Conservation (phyloP, 2,113 vertebrate genomes). For the Pseudonaja textilis region DNA sequence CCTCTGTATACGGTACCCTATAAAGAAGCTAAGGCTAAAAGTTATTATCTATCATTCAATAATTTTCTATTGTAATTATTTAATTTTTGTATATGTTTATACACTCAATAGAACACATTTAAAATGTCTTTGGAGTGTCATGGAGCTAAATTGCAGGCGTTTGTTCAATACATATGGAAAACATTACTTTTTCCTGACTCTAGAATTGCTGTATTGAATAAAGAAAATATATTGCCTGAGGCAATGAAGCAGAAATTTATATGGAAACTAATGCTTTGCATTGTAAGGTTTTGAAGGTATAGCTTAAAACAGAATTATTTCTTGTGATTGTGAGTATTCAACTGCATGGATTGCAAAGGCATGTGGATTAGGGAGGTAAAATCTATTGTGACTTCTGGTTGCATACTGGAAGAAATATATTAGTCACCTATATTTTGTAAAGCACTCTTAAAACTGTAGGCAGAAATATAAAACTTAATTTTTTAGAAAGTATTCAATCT, state of each 20-base stretch:
- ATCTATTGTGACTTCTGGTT: not conserved
- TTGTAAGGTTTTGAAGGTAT: not conserved
- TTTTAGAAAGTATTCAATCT: not conserved
- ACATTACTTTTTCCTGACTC: conserved; percentile 36
- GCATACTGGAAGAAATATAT: not conserved
- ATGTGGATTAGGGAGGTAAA: not conserved
- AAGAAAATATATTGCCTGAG: conserved; percentile 25
- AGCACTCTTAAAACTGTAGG: conserved; percentile 10
- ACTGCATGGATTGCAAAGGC: not conserved
- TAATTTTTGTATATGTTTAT: not conserved
- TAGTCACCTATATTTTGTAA: not conserved
- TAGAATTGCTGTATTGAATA: conserved; percentile 19
- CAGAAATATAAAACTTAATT: conserved; percentile 31
- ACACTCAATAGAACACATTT: not conserved
- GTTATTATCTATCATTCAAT: not conserved
- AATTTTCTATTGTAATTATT: not conserved
- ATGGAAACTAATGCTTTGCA: not conserved
- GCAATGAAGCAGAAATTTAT: conserved; percentile 44
- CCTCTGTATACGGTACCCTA: not conserved
- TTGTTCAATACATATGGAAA: conserved; percentile 41
- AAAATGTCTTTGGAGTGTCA: not conserved
- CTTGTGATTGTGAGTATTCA: not conserved
- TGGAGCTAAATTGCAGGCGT: conserved; percentile 28
- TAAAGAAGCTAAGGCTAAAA: not conserved
- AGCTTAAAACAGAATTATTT: not conserved